Evolutionary conservation across 2,113 vertebrate genomes (phyloP).

Genomic region (Hymenochirus boettgeri): DNA sequence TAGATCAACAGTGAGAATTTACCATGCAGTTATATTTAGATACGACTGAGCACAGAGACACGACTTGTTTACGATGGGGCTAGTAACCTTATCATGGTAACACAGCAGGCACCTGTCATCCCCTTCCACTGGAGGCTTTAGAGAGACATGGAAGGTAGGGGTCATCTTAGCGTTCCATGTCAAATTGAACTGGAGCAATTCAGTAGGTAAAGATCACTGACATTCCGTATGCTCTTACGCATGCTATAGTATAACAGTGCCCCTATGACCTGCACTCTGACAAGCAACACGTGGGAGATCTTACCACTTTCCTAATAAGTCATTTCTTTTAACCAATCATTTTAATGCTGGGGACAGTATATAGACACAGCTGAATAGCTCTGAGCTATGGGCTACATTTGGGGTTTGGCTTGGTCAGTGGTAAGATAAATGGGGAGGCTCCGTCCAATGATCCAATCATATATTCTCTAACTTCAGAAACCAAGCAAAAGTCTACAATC

Average conservation of each 20-base stretch:
- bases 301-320: background rate
- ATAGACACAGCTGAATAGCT: no score
- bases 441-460: no score
- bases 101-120: slow-evolving; percentile 28
- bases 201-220: slow-evolving; percentile 10
- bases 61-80: slow-evolving; percentile 30
- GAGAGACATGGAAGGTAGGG: background rate
- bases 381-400: no score
- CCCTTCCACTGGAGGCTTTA: slow-evolving; percentile 11
- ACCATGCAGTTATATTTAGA: slow-evolving; percentile 40
- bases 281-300: slow-evolving; percentile 3
- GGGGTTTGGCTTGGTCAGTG: no score
- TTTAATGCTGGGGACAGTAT: background rate
- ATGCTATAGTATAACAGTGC: background rate
- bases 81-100: slow-evolving; percentile 32
- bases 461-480: no score
- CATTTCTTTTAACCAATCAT: background rate
- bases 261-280: background rate
- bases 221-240: slow-evolving; percentile 5
- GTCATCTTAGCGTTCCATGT: background rate
- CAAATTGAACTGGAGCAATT: slow-evolving; percentile 6
- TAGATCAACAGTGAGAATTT: slow-evolving; percentile 33
- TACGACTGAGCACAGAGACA: slow-evolving; percentile 29
- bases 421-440: no score
- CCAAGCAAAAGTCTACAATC: no score